Evolutionary conservation across 2,888 invertebrate genomes (phyloP).

Genomic region (Hartigia nigra): DNA sequence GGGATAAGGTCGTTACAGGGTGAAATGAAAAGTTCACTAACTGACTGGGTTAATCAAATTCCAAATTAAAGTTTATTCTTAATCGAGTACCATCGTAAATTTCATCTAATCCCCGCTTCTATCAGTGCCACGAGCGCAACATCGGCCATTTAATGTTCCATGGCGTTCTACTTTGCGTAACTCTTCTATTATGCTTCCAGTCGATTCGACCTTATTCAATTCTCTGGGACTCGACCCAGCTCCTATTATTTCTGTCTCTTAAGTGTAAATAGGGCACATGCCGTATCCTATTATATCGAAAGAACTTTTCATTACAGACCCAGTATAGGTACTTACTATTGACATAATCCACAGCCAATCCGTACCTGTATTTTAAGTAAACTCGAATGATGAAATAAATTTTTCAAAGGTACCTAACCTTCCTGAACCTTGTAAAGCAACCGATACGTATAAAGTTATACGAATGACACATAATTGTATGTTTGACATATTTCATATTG

Average conservation of each 20-base stretch:
- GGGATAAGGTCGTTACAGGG: neutral
- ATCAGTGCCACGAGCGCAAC: neutral
- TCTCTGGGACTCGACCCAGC: neutral
- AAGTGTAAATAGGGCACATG: slow-evolving; percentile 1
- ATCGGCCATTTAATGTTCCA: neutral
- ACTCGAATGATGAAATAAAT: neutral
- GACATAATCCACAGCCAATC: neutral
- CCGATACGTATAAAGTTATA: neutral
- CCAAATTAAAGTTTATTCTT: neutral
- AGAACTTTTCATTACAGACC: neutral
- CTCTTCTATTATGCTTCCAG: neutral
- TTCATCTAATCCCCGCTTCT: slow-evolving; percentile 5
- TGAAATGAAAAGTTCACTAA: neutral
- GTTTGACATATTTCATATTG: neutral
- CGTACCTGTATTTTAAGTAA: neutral
- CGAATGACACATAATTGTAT: neutral
- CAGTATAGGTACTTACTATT: neutral
- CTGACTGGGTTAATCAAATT: neutral
- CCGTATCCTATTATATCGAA: neutral
- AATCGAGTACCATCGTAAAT: slow-evolving; percentile 1
- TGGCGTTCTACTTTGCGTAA: slow-evolving; percentile 2
- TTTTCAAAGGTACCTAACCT: neutral
- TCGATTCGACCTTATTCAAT: slow-evolving; percentile 2
- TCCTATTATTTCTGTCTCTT: neutral
- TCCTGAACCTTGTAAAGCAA: neutral